phyloP scores from a whole-genome alignment of 2,888 invertebrate species.

The Osedax fenrisi region DNA sequence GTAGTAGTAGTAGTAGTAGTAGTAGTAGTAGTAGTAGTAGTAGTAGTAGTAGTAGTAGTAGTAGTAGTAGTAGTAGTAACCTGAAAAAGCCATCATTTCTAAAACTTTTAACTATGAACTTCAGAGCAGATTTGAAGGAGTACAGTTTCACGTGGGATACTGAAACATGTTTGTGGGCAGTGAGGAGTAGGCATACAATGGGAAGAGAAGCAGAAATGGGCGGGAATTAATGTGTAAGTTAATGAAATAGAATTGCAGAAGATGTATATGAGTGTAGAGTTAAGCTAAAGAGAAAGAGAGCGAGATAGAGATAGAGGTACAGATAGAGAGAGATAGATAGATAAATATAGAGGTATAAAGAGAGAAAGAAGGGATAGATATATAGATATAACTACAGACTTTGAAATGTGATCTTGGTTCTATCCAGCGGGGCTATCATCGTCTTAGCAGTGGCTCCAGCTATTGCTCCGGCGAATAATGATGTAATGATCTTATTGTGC shows the following conservation, averaged over 20 bases:
- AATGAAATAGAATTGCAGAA: too few species aligned
- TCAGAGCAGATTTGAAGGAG: slow-evolving; percentile 51
- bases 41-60: too few species aligned
- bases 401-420: slow-evolving; percentile 96
- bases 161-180: slow-evolving; percentile 35
- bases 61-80: too few species aligned
- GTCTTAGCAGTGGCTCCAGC: slow-evolving; percentile 91
- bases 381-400: slow-evolving; percentile 43
- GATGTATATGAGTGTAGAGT: too few species aligned
- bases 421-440: slow-evolving; percentile 84
- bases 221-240: not conserved
- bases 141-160: slow-evolving; percentile 49
- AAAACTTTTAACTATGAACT: slow-evolving; percentile 56
- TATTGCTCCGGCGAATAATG: slow-evolving; percentile 75
- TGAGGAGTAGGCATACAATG: not conserved
- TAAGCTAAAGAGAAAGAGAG: too few species aligned
- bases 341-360: not conserved
- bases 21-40: too few species aligned
- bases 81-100: slow-evolving; percentile 65
- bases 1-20: too few species aligned
- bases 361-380: not conserved
- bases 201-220: not conserved
- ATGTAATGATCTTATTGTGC: slow-evolving; percentile 56
- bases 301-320: too few species aligned
- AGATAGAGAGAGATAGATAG: too few species aligned